Evolutionary conservation across 2,888 invertebrate genomes (phyloP).

Genomic region (Ligdia adustata): DNA sequence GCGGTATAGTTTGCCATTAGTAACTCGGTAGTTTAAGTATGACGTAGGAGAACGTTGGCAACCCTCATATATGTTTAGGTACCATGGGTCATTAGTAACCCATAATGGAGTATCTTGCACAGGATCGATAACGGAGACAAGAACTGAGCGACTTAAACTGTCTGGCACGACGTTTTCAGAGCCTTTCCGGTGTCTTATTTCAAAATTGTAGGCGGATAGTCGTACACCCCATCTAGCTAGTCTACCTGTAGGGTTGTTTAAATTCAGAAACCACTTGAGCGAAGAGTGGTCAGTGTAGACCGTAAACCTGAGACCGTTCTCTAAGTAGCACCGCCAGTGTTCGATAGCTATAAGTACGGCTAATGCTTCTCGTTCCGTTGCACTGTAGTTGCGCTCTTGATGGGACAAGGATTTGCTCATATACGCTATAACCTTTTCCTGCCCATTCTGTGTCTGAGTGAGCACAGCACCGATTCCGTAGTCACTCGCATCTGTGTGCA

Average conservation of each 20-base stretch:
- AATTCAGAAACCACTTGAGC: conserved; percentile 8
- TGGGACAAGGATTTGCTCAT: conserved; percentile 5
- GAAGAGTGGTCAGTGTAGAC: conserved; percentile 15
- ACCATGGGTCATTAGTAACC: conserved; percentile 7
- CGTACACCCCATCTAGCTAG: conserved; percentile 19
- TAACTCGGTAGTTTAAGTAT: too few relatives aligned
- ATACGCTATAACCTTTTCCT: conserved; percentile 8
- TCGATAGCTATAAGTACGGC: conserved; percentile 38
- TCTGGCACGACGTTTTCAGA: conserved; percentile 1
- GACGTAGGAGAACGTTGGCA: too few relatives aligned
- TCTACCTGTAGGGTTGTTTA: conserved; percentile 6
- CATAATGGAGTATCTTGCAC: not conserved
- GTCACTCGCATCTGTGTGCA: too few relatives aligned
- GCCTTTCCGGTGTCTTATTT: conserved; percentile 10
- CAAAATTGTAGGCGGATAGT: conserved; percentile 12
- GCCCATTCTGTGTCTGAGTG: not conserved
- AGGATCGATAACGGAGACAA: not conserved
- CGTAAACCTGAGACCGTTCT: conserved; percentile 8
- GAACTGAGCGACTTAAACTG: not conserved
- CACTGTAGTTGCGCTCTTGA: conserved; percentile 19
- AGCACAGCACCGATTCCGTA: too few relatives aligned
- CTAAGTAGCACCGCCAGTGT: conserved; percentile 34
- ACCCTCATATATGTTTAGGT: conserved; percentile 7
- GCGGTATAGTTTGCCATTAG: too few relatives aligned
- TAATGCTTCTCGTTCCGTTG: conserved; percentile 38